A percentile compares a stretch with the other conserved stretches of the same genome.
These are phyloP conservation scores for Choristoneura fumiferana DNA, from an alignment of 1,140 invertebrate species.

Conservation along the genomic window DNA sequence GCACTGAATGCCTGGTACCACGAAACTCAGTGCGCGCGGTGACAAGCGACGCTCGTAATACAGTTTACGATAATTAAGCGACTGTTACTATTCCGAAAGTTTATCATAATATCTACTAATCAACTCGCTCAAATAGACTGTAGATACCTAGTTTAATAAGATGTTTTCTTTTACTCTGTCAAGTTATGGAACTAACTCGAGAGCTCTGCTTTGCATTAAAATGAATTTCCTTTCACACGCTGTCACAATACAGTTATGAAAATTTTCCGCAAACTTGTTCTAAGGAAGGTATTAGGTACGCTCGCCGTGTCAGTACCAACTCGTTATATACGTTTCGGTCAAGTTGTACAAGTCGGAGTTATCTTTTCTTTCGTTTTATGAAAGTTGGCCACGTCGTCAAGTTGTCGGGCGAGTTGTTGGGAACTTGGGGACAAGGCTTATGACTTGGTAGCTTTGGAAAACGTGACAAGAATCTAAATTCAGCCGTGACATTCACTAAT, in stretches of 20 bases:
- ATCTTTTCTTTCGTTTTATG: slow-evolving; percentile 16
- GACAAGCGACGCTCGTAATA: no score
- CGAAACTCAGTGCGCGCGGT: no score
- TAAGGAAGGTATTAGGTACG: not conserved
- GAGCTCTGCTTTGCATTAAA: no score
- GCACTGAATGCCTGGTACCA: no score
- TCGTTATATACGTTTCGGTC: slow-evolving; percentile 4
- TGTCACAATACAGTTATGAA: not conserved
- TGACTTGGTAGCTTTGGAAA: slow-evolving; percentile 24
- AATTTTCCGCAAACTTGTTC: not conserved
- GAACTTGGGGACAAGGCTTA: slow-evolving; percentile 24
- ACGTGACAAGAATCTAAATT: slow-evolving; percentile 14
- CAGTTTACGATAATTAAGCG: no score
- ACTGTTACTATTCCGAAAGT: no score
- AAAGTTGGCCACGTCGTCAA: slow-evolving; percentile 10
- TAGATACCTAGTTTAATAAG: no score
- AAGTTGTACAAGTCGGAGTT: slow-evolving; percentile 5
- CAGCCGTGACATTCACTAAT: slow-evolving; percentile 7
- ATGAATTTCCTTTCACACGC: no score
- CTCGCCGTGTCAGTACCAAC: not conserved
- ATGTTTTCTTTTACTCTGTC: no score
- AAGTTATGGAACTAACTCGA: no score
- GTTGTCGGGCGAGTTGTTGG: not conserved
- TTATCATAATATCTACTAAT: no score
- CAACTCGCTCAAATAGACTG: no score